Conservation (phyloP, 1,140 invertebrate genomes). For the Antheraea mylitta region DNA sequence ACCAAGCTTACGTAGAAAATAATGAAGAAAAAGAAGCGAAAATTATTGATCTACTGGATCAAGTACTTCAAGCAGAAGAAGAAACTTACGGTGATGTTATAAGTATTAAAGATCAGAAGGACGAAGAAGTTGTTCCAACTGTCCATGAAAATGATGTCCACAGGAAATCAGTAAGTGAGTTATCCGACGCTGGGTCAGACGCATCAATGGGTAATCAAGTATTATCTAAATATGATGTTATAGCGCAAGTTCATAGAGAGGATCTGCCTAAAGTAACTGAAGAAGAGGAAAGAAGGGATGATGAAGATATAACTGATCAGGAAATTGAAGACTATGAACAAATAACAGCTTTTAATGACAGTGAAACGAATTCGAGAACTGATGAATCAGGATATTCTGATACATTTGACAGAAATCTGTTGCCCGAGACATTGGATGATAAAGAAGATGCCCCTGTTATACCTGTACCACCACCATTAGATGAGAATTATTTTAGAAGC, state of each 20-base stretch:
- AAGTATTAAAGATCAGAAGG: slow-evolving; percentile 48
- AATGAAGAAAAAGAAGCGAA: slow-evolving; percentile 71
- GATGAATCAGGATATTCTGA: slow-evolving; percentile 72
- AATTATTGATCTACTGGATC: slow-evolving; percentile 69
- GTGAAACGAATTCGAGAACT: slow-evolving; percentile 62
- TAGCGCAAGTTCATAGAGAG: slow-evolving; percentile 70
- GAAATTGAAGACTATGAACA: slow-evolving; percentile 44
- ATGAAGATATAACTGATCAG: slow-evolving; percentile 29
- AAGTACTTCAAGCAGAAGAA: slow-evolving; percentile 71
- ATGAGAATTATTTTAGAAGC: slow-evolving; percentile 54
- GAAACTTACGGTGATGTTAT: slow-evolving; percentile 60
- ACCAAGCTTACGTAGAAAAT: slow-evolving; percentile 57
- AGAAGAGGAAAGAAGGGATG: slow-evolving; percentile 50
- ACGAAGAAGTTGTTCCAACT: slow-evolving; percentile 23
- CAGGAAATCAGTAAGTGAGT: slow-evolving; percentile 61
- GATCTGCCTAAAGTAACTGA: slow-evolving; percentile 63
- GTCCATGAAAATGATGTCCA: slow-evolving; percentile 34
- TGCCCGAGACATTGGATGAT: slow-evolving; percentile 53
- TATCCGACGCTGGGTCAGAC: slow-evolving; percentile 69
- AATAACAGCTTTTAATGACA: slow-evolving; percentile 56
- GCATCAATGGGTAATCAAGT: slow-evolving; percentile 67
- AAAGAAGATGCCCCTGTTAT: slow-evolving; percentile 48
- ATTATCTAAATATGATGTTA: slow-evolving; percentile 74
- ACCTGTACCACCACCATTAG: slow-evolving; percentile 60
- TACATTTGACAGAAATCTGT: slow-evolving; percentile 54